Conservation (phyloP, 2,888 invertebrate species). For the Lathronympha strigana region DNA sequence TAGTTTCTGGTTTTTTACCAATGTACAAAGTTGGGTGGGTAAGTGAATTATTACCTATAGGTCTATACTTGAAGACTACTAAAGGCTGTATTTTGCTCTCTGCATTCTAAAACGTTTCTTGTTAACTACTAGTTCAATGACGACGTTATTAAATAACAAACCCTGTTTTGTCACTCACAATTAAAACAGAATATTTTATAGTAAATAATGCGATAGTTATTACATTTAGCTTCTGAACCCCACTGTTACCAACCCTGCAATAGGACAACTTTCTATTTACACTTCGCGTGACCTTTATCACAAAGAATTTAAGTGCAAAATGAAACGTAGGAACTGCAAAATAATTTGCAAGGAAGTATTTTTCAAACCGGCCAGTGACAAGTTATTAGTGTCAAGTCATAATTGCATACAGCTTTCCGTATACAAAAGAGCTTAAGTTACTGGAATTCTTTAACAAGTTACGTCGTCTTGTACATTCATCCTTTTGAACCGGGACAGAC, state of each 20-base stretch:
- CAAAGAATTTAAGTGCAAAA: conserved; percentile 10
- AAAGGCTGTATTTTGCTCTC: neutral
- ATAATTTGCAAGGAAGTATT: conserved; percentile 36
- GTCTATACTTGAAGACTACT: conserved; percentile 1
- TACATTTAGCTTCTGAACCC: neutral
- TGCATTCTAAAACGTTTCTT: conserved; percentile 17
- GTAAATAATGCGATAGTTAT: neutral
- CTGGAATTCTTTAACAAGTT: neutral
- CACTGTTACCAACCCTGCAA: conserved; percentile 13
- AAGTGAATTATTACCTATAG: neutral
- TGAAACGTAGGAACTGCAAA: conserved; percentile 3
- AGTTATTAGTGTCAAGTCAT: conserved; percentile 49
- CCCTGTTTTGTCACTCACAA: neutral
- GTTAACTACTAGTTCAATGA: conserved; percentile 14
- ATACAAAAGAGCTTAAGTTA: conserved; percentile 1
- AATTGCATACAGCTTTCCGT: conserved; percentile 39
- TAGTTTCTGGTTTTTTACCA: neutral
- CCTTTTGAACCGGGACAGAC: neutral
- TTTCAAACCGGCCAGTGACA: conserved; percentile 46
- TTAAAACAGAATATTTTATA: neutral
- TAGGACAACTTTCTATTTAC: conserved; percentile 15
- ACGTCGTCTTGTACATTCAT: neutral
- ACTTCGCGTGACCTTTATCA: conserved; percentile 23
- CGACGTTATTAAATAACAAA: conserved; percentile 24
- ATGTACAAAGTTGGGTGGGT: neutral